These are phyloP conservation scores for Drosophila prosaltans DNA, from an alignment of 1,140 invertebrate species.

Conservation along the genomic window DNA sequence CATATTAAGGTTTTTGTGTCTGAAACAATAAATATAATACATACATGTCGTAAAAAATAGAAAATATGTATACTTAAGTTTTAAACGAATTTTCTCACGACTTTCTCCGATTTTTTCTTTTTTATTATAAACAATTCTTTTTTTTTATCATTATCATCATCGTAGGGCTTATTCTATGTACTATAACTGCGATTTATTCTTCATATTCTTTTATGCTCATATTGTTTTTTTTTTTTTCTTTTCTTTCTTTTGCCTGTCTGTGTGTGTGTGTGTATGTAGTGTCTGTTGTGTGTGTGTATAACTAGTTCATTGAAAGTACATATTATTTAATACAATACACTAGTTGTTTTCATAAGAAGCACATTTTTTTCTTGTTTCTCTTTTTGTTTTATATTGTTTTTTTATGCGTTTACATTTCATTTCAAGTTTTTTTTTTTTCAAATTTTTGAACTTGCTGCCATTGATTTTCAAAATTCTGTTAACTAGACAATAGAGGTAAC, in stretches of 20 bases:
- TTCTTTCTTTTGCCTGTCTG: conserved; percentile 15
- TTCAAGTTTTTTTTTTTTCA: conserved; percentile 17
- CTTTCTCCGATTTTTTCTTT: conserved; percentile 17
- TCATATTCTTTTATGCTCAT: conserved; percentile 30
- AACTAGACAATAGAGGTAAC: conserved; percentile 63
- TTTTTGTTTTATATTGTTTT: conserved; percentile 53
- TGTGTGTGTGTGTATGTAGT: conserved; percentile 33
- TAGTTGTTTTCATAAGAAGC: conserved; percentile 76
- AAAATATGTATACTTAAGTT: conserved; percentile 35
- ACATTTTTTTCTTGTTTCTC: conserved; percentile 53
- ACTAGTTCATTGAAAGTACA: conserved; percentile 73
- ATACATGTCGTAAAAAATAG: conserved; percentile 38
- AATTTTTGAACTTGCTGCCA: conserved; percentile 64
- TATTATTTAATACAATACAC: conserved; percentile 50
- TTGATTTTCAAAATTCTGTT: conserved; percentile 39
- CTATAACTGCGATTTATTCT: conserved; percentile 19
- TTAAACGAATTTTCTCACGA: conserved; percentile 44
- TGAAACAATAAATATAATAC: conserved; percentile 39
- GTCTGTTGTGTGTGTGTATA: conserved; percentile 37
- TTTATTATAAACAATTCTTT: conserved; percentile 46
- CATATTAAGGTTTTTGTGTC: conserved; percentile 37
- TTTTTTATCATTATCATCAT: conserved; percentile 15
- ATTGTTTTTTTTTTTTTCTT: conserved; percentile 22
- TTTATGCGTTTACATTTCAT: conserved; percentile 77
- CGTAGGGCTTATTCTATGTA: conserved; percentile 17